A percentile compares a stretch with the other conserved stretches of the same genome.
Conservation (phyloP, 1,140 invertebrate genomes). For the Phymorhynchus buccinoides region DNA sequence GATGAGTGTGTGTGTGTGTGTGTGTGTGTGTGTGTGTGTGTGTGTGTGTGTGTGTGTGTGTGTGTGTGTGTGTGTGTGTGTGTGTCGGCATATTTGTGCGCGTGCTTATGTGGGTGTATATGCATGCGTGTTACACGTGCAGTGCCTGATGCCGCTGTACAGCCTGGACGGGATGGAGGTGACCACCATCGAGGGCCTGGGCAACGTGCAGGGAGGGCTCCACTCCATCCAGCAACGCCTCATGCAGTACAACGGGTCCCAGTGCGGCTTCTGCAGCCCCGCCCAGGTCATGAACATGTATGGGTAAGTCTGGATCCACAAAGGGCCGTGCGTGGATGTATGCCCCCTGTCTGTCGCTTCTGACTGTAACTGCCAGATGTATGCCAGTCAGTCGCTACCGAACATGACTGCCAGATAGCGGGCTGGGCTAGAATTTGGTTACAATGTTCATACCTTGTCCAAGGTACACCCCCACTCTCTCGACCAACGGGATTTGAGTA, state of each 20-base stretch:
- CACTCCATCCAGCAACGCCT: conserved; percentile 53
- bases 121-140: neutral
- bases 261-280: conserved; percentile 76
- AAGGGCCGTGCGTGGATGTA: too few species aligned
- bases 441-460: too few species aligned
- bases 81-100: neutral
- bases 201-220: conserved; percentile 75
- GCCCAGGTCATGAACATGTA: conserved; percentile 57
- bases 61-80: neutral
- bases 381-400: too few species aligned
- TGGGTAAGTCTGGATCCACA: too few species aligned
- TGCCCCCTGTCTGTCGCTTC: too few species aligned
- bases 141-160: conserved; percentile 81
- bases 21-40: neutral
- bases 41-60: conserved; percentile 6
- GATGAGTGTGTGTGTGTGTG: neutral
- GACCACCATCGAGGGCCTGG: conserved; percentile 84
- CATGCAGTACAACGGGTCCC: conserved; percentile 54
- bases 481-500: too few species aligned
- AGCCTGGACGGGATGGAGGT: conserved; percentile 83
- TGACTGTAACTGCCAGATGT: too few species aligned
- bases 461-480: too few species aligned
- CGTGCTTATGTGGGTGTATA: neutral
- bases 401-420: too few species aligned
- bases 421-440: too few species aligned